These are phyloP conservation scores for Andinoacara biseriatus DNA, from an alignment of 2,113 vertebrate species.

Conservation along the genomic window DNA sequence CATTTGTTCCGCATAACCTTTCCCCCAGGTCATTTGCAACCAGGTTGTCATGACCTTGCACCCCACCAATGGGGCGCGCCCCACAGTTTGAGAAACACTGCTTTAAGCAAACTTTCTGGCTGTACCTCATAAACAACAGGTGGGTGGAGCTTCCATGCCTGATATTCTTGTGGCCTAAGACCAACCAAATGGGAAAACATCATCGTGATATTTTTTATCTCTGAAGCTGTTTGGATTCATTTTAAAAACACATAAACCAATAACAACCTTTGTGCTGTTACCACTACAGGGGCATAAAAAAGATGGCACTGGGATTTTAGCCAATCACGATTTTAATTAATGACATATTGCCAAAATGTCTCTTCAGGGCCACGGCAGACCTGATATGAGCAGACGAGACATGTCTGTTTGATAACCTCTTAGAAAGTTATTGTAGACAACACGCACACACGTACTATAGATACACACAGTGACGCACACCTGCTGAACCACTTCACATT, in stretches of 20 bases:
- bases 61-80: too few relatives aligned
- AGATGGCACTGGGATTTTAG: not conserved
- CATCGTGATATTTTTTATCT: not conserved
- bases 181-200: not conserved
- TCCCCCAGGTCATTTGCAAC: too few relatives aligned
- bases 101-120: not conserved
- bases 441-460: not conserved
- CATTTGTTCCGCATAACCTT: too few relatives aligned
- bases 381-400: not conserved
- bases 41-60: too few relatives aligned
- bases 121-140: not conserved
- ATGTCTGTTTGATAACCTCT: not conserved
- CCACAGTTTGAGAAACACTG: too few relatives aligned
- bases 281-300: not conserved
- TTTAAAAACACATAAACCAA: not conserved
- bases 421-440: not conserved
- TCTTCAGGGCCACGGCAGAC: not conserved
- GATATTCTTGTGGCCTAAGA: not conserved
- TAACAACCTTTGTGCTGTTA: not conserved
- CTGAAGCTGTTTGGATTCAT: not conserved
- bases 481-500: not conserved
- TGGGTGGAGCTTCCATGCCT: not conserved
- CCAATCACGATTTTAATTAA: not conserved
- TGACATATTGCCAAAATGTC: not conserved
- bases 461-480: slow-evolving; percentile 4